These are phyloP conservation scores for Camponotus vicinus DNA, from an alignment of 1,140 invertebrate genomes.

Conservation along the genomic window DNA sequence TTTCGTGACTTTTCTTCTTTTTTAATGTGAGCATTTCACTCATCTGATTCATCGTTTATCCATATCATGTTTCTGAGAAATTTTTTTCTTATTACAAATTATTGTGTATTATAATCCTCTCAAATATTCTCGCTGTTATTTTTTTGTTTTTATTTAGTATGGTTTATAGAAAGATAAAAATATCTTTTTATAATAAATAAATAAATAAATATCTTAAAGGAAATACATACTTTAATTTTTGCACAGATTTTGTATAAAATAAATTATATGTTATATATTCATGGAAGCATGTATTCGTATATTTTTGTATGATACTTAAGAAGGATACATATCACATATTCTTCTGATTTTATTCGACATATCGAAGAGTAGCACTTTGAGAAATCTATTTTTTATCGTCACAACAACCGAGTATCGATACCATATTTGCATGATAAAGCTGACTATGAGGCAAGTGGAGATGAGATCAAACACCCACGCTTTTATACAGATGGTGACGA, in stretches of 20 bases:
- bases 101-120: background rate
- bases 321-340: background rate
- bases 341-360: constrained; percentile 46
- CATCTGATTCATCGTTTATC: background rate
- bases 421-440: constrained; percentile 79
- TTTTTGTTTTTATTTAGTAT: background rate
- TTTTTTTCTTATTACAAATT: background rate
- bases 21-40: no score
- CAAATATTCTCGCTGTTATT: background rate
- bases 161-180: background rate
- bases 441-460: constrained; percentile 56
- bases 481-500: constrained; percentile 69
- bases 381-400: constrained; percentile 71
- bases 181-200: background rate
- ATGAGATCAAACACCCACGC: constrained; percentile 66
- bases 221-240: constrained; percentile 6
- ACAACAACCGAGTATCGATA: constrained; percentile 62
- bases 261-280: constrained; percentile 24
- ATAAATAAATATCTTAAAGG: background rate
- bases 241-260: constrained; percentile 48
- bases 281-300: background rate
- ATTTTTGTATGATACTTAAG: background rate
- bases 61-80: background rate
- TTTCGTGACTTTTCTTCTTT: no score
- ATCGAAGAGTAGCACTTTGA: constrained; percentile 57